Percentiles rank a stretch among this genome's conserved stretches.
Conservation (phyloP, 1,140 invertebrate genomes). For the Atopsyche davidsoni region DNA sequence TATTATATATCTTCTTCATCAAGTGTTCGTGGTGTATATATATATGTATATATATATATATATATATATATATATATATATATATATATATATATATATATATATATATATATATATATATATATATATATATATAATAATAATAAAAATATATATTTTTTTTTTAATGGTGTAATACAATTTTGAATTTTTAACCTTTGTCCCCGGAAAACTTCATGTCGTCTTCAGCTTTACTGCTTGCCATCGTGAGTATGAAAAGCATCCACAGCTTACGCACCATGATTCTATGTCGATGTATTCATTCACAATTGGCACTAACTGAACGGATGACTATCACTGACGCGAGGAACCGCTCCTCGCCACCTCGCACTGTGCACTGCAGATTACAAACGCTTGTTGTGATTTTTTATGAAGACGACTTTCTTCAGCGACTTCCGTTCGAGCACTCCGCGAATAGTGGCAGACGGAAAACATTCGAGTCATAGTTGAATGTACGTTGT, state of each 20-base stretch:
- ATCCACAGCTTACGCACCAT: constrained; percentile 28
- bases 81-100: too few species aligned
- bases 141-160: too few species aligned
- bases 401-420: constrained; percentile 16
- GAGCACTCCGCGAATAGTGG: neutral
- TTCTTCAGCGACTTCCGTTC: constrained; percentile 25
- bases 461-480: neutral
- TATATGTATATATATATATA: too few species aligned
- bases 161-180: too few species aligned
- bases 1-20: too few species aligned
- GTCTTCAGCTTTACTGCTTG: constrained; percentile 22
- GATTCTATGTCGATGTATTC: constrained; percentile 1
- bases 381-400: too few species aligned
- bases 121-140: too few species aligned
- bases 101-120: too few species aligned
- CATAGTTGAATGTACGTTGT: constrained; percentile 12
- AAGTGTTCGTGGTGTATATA: too few species aligned
- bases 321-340: neutral
- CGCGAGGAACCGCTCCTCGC: neutral
- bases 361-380: neutral
- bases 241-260: constrained; percentile 29
- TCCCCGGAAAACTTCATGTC: constrained; percentile 14
- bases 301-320: constrained; percentile 7
- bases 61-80: too few species aligned
- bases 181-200: constrained; percentile 22